Conservation (phyloP, 2,113 vertebrate genomes). For the Cyanoramphus novaezelandiae region DNA sequence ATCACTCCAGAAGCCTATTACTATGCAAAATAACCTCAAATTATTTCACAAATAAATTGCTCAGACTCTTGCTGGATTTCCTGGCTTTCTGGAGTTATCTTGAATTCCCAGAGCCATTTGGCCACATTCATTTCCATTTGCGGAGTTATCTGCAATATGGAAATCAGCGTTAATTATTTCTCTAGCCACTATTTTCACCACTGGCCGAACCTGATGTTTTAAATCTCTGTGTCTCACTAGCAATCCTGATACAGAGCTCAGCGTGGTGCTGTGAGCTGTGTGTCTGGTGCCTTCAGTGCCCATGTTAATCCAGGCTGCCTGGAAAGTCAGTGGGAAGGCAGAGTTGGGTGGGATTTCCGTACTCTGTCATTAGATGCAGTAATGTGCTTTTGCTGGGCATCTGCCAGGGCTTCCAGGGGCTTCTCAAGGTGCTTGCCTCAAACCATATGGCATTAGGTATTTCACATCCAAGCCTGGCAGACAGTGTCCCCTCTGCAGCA, state of each 20-base stretch:
- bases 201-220: background rate
- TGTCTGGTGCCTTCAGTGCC: background rate
- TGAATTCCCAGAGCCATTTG: constrained; percentile 41
- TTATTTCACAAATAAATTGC: constrained; percentile 60
- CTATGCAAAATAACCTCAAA: constrained; percentile 65
- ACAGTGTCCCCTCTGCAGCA: background rate
- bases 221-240: background rate
- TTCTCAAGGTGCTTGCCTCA: background rate
- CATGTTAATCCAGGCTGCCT: background rate
- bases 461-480: background rate
- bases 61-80: constrained; percentile 40
- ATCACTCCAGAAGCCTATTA: constrained; percentile 51
- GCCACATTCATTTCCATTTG: constrained; percentile 29
- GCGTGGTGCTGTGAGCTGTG: background rate
- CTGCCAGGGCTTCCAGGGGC: background rate
- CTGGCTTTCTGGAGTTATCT: constrained; percentile 54
- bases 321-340: background rate
- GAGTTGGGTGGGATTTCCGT: background rate
- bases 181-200: background rate
- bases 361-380: fast-evolving
- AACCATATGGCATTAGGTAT: background rate
- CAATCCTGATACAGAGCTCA: background rate
- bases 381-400: fast-evolving
- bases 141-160: constrained; percentile 25
- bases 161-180: constrained; percentile 43